Conservation (phyloP, 2,797 vertebrate species). For the Triplophysa bombifrons region DNA sequence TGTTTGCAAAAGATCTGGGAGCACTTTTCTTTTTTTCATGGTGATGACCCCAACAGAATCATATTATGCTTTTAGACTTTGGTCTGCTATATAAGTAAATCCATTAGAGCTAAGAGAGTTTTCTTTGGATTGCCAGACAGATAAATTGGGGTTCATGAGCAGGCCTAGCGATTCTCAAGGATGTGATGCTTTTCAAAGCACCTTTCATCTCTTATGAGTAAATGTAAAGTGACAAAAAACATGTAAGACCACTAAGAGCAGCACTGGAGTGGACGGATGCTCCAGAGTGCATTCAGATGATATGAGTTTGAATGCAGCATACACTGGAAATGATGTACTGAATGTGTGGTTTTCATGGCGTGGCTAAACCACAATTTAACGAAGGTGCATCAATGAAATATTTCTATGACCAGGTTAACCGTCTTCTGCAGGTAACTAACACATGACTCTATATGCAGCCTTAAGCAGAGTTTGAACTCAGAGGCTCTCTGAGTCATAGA, state of each 20-base stretch:
- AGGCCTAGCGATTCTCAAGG: conserved; percentile 30
- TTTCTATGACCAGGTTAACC: conserved; percentile 25
- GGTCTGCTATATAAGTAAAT: conserved; percentile 26
- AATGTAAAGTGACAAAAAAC: conserved; percentile 30
- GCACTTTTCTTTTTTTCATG: background rate
- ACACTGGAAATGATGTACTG: background rate
- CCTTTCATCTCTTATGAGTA: conserved; percentile 45
- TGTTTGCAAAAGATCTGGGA: conserved; percentile 14
- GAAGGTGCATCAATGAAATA: conserved; percentile 11
- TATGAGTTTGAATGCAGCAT: background rate
- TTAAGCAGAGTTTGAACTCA: conserved; percentile 48
- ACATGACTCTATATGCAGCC: conserved; percentile 19
- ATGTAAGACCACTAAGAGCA: conserved; percentile 25
- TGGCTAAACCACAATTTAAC: background rate
- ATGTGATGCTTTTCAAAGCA: conserved; percentile 40
- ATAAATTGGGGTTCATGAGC: conserved; percentile 9
- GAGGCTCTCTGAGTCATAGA: conserved; percentile 52
- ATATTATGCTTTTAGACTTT: conserved; percentile 12
- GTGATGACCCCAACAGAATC: conserved; percentile 31
- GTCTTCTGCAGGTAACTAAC: conserved; percentile 15
- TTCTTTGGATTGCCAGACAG: conserved; percentile 7
- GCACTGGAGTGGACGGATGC: conserved; percentile 3
- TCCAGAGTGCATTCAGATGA: conserved; percentile 13
- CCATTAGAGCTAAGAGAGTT: conserved; percentile 27
- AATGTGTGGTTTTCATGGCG: background rate